Base-by-base conservation (phyloP, 2,888 invertebrate species). In the Altica lythri region DNA sequence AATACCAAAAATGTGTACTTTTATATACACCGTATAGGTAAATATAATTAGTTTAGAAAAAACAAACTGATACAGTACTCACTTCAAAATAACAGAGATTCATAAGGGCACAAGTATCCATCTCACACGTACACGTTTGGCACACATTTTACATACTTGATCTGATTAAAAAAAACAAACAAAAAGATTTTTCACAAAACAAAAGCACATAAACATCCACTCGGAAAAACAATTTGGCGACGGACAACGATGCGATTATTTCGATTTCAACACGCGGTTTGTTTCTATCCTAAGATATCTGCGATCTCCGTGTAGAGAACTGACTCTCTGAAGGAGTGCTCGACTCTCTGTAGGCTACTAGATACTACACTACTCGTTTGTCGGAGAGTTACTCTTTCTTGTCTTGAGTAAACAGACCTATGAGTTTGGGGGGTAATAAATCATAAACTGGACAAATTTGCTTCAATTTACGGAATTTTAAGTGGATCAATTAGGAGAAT, bases 391-490 rank as follows among this genome's bases (percentile, higher is more conserved):
- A 30, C 27, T 48, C 48, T 35, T 48, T 48, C 48, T 35, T 48
- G 38, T 13, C 40, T 40, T 40, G 25, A 40, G 48, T 48, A 48
- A 48, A 48, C 30, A 48, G 30, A 22, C n/a, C 30, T 42, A 29
- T 50, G 19, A 17, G 22, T 50, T 34, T 42, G 22, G 50, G 50
- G 50, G 50, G 43, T 40, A 35, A 48, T 48, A 48, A 53, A 48
- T 53, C 53, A 48, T 48, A 22, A 22, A 22, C 40, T 53, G 43
- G 53, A 48, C 53, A 40, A 53, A 53, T 53, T 53, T 47, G 47
- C 46, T 25, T 53, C 53, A 53, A 53, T 53, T 53, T 53, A 47
- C 53, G 16, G 47, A 35, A 35, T 32, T 47, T 49, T 49, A 49
- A 49, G 49, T 40, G 49, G 40, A 40, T 12, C 40, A 25, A 40